These are phyloP conservation scores for Hydrolagus colliei DNA, from an alignment of 2,797 vertebrate species.

Conservation along the genomic window DNA sequence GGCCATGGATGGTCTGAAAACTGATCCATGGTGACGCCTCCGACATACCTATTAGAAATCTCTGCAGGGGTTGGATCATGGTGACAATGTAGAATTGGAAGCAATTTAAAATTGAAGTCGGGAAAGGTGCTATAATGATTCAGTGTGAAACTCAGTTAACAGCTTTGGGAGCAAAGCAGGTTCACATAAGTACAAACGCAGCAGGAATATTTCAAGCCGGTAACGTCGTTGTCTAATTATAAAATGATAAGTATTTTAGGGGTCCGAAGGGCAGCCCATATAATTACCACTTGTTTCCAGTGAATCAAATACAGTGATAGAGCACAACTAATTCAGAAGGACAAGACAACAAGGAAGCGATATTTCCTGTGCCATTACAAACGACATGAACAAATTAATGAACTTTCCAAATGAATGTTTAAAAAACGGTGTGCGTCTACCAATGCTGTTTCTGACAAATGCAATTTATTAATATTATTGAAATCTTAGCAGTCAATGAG, in stretches of 20 bases:
- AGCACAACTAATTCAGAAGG: neutral
- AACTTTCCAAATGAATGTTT: no score
- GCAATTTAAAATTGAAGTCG: conserved; percentile 15
- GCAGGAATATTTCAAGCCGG: neutral
- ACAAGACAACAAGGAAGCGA: neutral
- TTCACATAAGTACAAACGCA: neutral
- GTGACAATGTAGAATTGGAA: neutral
- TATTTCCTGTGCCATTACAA: no score
- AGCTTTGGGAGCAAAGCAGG: neutral
- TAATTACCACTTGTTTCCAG: conserved; percentile 9
- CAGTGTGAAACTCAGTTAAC: neutral
- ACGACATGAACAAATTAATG: no score
- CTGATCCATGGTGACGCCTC: neutral
- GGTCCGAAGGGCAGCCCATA: neutral
- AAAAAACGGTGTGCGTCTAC: no score
- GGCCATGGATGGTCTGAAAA: neutral
- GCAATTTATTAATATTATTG: no score
- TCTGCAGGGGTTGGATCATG: conserved; percentile 4
- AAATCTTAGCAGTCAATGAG: no score
- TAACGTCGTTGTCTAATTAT: conserved; percentile 22
- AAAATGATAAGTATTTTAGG: neutral
- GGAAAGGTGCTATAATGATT: neutral
- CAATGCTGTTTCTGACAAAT: no score
- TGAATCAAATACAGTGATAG: conserved; percentile 20
- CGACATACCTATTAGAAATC: neutral